Conservation (phyloP, 2,888 invertebrate genomes). For the Drosophila quinaria region DNA sequence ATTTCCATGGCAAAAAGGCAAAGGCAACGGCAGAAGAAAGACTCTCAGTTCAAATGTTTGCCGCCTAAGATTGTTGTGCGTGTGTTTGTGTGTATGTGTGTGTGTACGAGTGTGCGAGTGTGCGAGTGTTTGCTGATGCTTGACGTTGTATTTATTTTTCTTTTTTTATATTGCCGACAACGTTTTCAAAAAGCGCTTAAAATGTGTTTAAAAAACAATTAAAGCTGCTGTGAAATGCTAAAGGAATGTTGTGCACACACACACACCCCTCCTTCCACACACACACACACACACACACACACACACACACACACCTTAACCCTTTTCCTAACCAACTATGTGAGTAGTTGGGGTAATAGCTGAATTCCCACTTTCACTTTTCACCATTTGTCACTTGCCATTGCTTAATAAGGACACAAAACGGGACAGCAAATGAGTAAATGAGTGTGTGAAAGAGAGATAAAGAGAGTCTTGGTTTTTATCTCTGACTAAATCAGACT, state of each 20-base stretch:
- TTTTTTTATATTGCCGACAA: slow-evolving; percentile 52
- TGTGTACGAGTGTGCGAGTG: slow-evolving; percentile 25
- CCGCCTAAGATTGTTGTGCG: slow-evolving; percentile 39
- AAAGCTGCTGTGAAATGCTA: slow-evolving; percentile 53
- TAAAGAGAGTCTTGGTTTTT: background rate
- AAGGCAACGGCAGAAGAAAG: slow-evolving; percentile 15
- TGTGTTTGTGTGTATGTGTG: slow-evolving; percentile 21
- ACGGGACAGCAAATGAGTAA: background rate
- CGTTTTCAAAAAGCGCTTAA: slow-evolving; percentile 57
- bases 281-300: slow-evolving; percentile 8
- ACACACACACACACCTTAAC: slow-evolving; percentile 2
- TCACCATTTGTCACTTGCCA: slow-evolving; percentile 55
- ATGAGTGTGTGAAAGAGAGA: background rate
- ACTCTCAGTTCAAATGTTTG: slow-evolving; percentile 25
- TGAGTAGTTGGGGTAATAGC: slow-evolving; percentile 29
- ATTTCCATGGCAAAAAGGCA: slow-evolving; percentile 49
- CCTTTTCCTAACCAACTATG: background rate
- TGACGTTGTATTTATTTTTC: slow-evolving; percentile 39
- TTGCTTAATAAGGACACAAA: slow-evolving; percentile 59
- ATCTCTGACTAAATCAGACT: slow-evolving; percentile 45
- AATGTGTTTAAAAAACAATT: slow-evolving; percentile 80
- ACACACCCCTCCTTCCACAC: background rate
- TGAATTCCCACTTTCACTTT: slow-evolving; percentile 40
- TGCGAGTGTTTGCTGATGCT: slow-evolving; percentile 55
- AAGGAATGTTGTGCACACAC: slow-evolving; percentile 27